A percentile compares a stretch with the other conserved stretches of the same genome.
phyloP scores from a whole-genome alignment of 1,140 invertebrate species.

The Temnothorax nylanderi region DNA sequence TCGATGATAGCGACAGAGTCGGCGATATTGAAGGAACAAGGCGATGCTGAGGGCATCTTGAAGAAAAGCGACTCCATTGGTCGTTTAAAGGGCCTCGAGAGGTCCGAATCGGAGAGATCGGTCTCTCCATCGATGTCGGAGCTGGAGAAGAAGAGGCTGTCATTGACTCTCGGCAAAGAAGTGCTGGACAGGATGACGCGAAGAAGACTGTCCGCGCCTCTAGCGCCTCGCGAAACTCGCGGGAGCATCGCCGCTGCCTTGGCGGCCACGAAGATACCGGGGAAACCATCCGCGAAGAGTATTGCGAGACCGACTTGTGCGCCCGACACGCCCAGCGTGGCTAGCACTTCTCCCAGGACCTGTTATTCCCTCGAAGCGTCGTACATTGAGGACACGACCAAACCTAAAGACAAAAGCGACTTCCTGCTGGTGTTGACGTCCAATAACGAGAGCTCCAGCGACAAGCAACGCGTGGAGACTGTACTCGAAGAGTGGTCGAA shows the following conservation, averaged over 20 bases:
- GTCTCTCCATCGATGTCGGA: slow-evolving; percentile 83
- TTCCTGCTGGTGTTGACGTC: slow-evolving; percentile 86
- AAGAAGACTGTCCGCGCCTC: slow-evolving; percentile 84
- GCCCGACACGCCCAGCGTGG: slow-evolving; percentile 39
- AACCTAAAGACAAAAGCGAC: slow-evolving; percentile 81
- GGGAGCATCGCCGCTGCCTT: slow-evolving; percentile 87
- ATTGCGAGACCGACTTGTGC: background rate
- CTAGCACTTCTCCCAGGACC: slow-evolving; percentile 84
- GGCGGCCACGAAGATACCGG: slow-evolving; percentile 82
- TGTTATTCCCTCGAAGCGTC: slow-evolving; percentile 86
- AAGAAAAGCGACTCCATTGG: slow-evolving; percentile 79
- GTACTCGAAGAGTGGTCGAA: slow-evolving; percentile 85
- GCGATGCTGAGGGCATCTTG: slow-evolving; percentile 12
- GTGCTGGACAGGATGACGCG: slow-evolving; percentile 88
- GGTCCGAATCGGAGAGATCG: slow-evolving; percentile 67
- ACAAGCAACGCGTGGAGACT: slow-evolving; percentile 82
- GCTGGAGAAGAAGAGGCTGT: slow-evolving; percentile 90
- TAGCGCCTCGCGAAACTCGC: slow-evolving; percentile 88
- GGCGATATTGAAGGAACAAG: slow-evolving; percentile 50
- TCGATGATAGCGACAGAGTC: slow-evolving; percentile 84
- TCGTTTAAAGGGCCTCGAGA: slow-evolving; percentile 73
- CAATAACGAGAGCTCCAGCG: slow-evolving; percentile 77
- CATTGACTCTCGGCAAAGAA: slow-evolving; percentile 90
- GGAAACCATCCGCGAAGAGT: slow-evolving; percentile 17
- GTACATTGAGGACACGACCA: slow-evolving; percentile 80